Conservation (phyloP, 2,113 vertebrate genomes). For the Myiopsitta monachus region DNA sequence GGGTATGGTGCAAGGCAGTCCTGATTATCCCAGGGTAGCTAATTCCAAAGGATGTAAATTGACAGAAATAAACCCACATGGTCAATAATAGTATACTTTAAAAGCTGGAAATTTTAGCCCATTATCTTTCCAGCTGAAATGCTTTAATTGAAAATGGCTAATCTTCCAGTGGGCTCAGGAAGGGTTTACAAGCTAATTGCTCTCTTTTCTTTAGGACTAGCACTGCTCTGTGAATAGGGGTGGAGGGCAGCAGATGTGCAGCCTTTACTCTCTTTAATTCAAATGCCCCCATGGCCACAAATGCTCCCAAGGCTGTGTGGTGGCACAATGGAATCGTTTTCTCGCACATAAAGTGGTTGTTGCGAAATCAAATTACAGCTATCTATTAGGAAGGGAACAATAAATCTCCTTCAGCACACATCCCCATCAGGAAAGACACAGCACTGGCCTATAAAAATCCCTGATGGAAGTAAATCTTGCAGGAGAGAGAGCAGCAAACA, state of each 20-base stretch:
- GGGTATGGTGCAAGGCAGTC: not conserved
- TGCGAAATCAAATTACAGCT: conserved; percentile 40
- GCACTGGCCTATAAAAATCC: not conserved
- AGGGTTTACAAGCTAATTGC: conserved; percentile 66
- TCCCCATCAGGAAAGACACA: not conserved
- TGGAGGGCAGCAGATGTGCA: conserved; percentile 51
- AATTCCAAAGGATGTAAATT: conserved; percentile 33
- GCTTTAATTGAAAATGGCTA: conserved; percentile 70
- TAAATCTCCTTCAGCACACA: conserved; percentile 23
- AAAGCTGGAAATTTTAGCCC: conserved; percentile 39
- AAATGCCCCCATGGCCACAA: conserved; percentile 23
- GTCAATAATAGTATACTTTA: conserved; percentile 51
- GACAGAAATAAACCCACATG: conserved; percentile 43
- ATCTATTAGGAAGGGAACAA: conserved; percentile 45
- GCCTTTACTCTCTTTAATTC: conserved; percentile 31
- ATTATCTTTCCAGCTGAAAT: conserved; percentile 66
- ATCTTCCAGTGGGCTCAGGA: conserved; percentile 60
- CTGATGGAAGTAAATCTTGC: conserved; percentile 14
- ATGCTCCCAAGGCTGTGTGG: not conserved
- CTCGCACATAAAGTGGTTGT: not conserved
- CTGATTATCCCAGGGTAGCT: conserved; percentile 24
- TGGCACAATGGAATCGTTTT: conserved; percentile 22
- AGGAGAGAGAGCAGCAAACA: not conserved
- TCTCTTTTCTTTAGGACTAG: conserved; percentile 60
- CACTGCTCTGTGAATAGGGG: conserved; percentile 28